These are phyloP conservation scores for Cyrtodaria siliqua DNA, from an alignment of 2,888 invertebrate species.

Conservation along the genomic window DNA sequence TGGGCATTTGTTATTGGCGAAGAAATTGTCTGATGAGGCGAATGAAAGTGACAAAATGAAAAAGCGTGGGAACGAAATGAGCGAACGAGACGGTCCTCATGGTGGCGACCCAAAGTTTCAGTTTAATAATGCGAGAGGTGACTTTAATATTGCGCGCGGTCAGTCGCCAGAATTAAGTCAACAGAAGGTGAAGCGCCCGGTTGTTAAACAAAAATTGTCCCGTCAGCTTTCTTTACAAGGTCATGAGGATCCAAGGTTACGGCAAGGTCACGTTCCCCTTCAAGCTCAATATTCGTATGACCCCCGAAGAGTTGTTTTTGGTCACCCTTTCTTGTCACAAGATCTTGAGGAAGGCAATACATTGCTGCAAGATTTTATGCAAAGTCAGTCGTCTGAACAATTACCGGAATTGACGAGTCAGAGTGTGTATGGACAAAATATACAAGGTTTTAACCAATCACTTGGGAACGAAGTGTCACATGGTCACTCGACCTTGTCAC, in stretches of 20 bases:
- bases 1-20: constrained; percentile 86
- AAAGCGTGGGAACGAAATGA: constrained; percentile 33
- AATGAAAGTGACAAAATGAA: constrained; percentile 66
- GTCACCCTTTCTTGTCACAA: neutral
- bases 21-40: constrained; percentile 86
- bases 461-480: neutral
- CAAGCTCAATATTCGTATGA: constrained; percentile 60
- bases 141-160: constrained; percentile 1
- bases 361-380: constrained; percentile 49
- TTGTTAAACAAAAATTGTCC: constrained; percentile 53
- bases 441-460: neutral
- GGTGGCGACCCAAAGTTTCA: neutral
- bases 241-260: constrained; percentile 91
- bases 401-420: neutral
- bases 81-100: constrained; percentile 1
- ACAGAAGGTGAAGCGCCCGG: constrained; percentile 21
- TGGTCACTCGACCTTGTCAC: constrained; percentile 12
- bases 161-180: neutral
- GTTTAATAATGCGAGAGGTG: neutral
- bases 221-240: constrained; percentile 89
- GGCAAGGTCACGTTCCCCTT: constrained; percentile 29
- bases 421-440: neutral
- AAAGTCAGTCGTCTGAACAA: constrained; percentile 24
- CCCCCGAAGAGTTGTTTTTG: constrained; percentile 22
- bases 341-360: constrained; percentile 15